Evolutionary conservation across 2,797 vertebrate genomes (phyloP).

Genomic region (Liasis olivaceus): DNA sequence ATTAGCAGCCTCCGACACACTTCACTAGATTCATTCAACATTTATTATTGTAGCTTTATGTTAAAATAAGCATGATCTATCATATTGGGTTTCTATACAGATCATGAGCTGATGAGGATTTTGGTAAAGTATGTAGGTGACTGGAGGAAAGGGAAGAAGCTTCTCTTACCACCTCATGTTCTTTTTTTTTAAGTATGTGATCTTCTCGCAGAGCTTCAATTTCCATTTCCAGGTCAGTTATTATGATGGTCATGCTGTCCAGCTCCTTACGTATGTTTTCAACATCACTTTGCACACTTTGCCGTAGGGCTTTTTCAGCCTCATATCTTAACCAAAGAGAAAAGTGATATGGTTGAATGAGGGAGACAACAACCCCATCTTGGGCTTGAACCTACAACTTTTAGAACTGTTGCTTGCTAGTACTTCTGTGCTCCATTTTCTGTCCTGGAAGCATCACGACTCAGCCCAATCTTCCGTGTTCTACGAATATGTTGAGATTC

Average conservation of each 20-base stretch:
- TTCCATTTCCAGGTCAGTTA: conserved; percentile 80
- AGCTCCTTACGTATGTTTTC: conserved; percentile 77
- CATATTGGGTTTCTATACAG: not conserved
- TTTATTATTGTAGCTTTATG: not conserved
- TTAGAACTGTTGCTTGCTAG: rapidly evolving
- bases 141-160: not conserved
- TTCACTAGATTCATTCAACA: not conserved
- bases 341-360: not conserved
- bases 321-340: conserved; percentile 69
- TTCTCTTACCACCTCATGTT: conserved; percentile 75
- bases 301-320: conserved; percentile 73
- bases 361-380: not conserved
- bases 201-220: conserved; percentile 79
- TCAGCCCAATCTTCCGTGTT: not conserved
- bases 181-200: conserved; percentile 79
- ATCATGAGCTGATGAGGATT: not conserved
- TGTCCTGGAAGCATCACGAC: not conserved
- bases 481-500: not conserved
- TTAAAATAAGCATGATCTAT: not conserved
- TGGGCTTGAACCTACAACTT: not conserved
- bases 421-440: not conserved
- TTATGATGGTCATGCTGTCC: conserved; percentile 78
- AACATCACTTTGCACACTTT: conserved; percentile 74
- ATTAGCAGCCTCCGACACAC: not conserved
- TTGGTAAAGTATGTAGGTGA: not conserved